phyloP scores from a whole-genome alignment of 1,140 invertebrate species.

The Aphis gossypii region DNA sequence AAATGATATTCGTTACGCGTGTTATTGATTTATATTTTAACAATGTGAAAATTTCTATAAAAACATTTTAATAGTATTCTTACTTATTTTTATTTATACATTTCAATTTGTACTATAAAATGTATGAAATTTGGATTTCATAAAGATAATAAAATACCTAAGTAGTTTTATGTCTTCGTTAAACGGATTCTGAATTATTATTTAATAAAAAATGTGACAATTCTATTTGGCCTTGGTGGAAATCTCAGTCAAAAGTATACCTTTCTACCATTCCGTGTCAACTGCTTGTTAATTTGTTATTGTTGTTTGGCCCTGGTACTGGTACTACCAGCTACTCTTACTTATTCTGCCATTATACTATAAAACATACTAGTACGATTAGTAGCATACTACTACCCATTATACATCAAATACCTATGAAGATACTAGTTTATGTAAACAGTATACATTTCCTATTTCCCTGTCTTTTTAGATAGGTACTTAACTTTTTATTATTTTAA shows the following conservation, averaged over 20 bases:
- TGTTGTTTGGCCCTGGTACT: slow-evolving; percentile 53
- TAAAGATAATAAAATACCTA: slow-evolving; percentile 3
- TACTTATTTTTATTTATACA: background rate
- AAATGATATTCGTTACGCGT: background rate
- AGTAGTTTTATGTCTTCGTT: background rate
- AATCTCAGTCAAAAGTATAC: slow-evolving; percentile 35
- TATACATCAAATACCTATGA: background rate
- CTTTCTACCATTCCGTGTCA: slow-evolving; percentile 51
- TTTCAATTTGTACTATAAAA: background rate
- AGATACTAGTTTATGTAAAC: background rate
- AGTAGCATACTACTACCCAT: no score
- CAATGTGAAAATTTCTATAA: slow-evolving; percentile 29
- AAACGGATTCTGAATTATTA: background rate
- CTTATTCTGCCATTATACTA: slow-evolving; percentile 8
- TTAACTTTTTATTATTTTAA: background rate
- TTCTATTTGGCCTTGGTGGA: slow-evolving; percentile 13
- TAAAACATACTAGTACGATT: background rate
- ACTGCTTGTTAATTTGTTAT: slow-evolving; percentile 54
- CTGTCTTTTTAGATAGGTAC: background rate
- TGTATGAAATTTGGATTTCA: background rate
- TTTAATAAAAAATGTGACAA: slow-evolving; percentile 31
- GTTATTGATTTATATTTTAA: slow-evolving; percentile 25
- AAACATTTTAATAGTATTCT: background rate
- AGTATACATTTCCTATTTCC: slow-evolving; percentile 35
- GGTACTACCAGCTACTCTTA: slow-evolving; percentile 53